These are phyloP conservation scores for Pimpla rufipes DNA, from an alignment of 2,888 invertebrate species.

Conservation along the genomic window DNA sequence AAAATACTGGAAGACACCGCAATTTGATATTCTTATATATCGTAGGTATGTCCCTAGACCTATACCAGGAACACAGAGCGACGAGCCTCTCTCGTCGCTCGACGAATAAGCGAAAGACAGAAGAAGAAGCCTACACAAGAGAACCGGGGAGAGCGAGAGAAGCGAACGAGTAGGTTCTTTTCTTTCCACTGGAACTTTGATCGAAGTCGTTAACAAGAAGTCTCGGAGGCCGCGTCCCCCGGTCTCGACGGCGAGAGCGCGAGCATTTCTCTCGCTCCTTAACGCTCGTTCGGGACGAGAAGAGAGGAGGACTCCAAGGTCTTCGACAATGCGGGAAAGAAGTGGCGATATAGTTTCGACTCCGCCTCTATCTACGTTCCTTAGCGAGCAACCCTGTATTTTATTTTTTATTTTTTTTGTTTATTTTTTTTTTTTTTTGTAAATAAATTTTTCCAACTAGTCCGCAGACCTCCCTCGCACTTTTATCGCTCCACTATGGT, in stretches of 20 bases:
- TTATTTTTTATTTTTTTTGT: too few relatives aligned
- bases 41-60: too few relatives aligned
- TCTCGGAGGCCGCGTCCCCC: slow-evolving; percentile 41
- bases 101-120: slow-evolving; percentile 4
- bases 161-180: slow-evolving; percentile 28
- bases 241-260: slow-evolving; percentile 64
- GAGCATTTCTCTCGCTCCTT: slow-evolving; percentile 71
- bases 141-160: background rate
- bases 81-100: slow-evolving; percentile 2
- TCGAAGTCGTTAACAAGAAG: slow-evolving; percentile 47
- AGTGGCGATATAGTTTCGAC: slow-evolving; percentile 10
- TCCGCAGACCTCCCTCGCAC: slow-evolving; percentile 35
- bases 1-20: too few relatives aligned
- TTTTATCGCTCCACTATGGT: slow-evolving; percentile 24
- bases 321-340: slow-evolving; percentile 36
- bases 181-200: slow-evolving; percentile 45
- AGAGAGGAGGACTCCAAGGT: slow-evolving; percentile 45
- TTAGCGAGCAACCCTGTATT: background rate
- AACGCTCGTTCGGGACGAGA: slow-evolving; percentile 62
- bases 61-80: background rate
- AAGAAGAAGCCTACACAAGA: background rate
- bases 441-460: slow-evolving; percentile 10
- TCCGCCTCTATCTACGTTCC: background rate
- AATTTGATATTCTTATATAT: background rate
- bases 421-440: too few relatives aligned